Evolutionary conservation across 2,888 invertebrate genomes (phyloP), one percentile per base, ranked within the genome.

Genomic region (Pyrocoelia pectoralis): DNA sequence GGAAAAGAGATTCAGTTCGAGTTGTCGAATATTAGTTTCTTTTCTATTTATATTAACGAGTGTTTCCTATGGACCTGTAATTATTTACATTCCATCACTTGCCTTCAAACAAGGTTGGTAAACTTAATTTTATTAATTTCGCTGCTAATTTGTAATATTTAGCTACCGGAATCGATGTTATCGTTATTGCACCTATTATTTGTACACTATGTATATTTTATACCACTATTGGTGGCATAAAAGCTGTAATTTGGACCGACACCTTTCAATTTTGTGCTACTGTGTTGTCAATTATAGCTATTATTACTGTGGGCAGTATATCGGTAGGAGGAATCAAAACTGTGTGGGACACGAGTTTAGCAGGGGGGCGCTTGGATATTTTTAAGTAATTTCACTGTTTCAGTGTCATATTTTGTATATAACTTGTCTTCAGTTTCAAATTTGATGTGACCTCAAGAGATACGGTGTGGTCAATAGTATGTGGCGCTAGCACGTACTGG

Each of bases 131-230:
- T n/a, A n/a, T n/a, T n/a, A n/a, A n/a, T n/a, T n/a, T n/a, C n/a
- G n/a, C n/a, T n/a, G n/a, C n/a, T n/a, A n/a, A n/a, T n/a, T n/a
- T n/a, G n/a, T n/a, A n/a, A n/a, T n/a, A n/a, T n/a, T n/a, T n/a
- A n/a, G n/a, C n/a, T n/a, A n/a, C n/a, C n/a, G n/a, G n/a, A n/a
- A n/a, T n/a, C n/a, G n/a, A n/a, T n/a, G n/a, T n/a, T n/a, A n/a
- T n/a, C n/a, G n/a, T n/a, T n/a, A n/a, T n/a, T n/a, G n/a, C 89
- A 1, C 86, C 89, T 1, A 82, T 90, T 0, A 84, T 90, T 9
- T 91, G 91, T 72, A 80, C 87, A 1, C 83, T 89, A 1, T 93
- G 92, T 75, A 90, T 91, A 17, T 89, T 92, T 49, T 90, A 93
- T 72, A 91, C 91, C 2, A 89, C 91, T 1, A 76, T 92, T 33